These are phyloP conservation scores for Saccostrea cuccullata DNA, from an alignment of 1,140 invertebrate species.

Conservation along the genomic window DNA sequence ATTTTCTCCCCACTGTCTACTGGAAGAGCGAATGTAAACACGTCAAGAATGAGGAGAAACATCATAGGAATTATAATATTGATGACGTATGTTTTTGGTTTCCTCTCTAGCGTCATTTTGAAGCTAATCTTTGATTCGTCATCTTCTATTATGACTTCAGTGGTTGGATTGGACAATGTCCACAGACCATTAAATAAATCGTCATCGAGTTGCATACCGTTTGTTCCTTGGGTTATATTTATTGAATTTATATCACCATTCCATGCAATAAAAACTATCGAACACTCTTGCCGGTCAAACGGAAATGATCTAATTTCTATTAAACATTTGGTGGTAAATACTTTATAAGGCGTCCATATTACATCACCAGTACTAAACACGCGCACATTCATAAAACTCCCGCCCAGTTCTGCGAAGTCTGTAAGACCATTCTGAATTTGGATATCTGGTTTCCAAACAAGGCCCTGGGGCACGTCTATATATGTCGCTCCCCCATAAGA, in stretches of 20 bases:
- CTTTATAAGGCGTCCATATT: conserved; percentile 34
- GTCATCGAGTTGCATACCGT: not conserved
- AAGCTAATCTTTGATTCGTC: conserved; percentile 83
- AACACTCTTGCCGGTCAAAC: conserved; percentile 47
- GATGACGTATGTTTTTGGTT: conserved; percentile 49
- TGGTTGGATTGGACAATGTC: conserved; percentile 37
- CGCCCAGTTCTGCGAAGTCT: conserved; percentile 45
- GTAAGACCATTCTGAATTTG: conserved; percentile 45
- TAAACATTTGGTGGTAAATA: conserved; percentile 48
- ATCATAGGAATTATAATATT: conserved; percentile 61
- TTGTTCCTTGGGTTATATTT: not conserved
- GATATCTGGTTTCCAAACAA: conserved; percentile 52
- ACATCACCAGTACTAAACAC: conserved; percentile 3
- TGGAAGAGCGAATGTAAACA: conserved; percentile 58
- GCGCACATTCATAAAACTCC: not conserved
- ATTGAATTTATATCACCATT: not conserved
- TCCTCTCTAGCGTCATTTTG: conserved; percentile 51
- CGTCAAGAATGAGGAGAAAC: conserved; percentile 58
- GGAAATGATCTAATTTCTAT: conserved; percentile 51
- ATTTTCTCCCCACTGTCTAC: conserved; percentile 60
- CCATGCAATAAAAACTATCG: conserved; percentile 45
- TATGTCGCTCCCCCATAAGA: conserved; percentile 10
- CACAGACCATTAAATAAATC: conserved; percentile 45
- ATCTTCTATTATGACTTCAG: not conserved
- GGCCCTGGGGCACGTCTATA: conserved; percentile 31